Conservation (phyloP, 2,113 vertebrate species). For the Electrona antarctica region DNA sequence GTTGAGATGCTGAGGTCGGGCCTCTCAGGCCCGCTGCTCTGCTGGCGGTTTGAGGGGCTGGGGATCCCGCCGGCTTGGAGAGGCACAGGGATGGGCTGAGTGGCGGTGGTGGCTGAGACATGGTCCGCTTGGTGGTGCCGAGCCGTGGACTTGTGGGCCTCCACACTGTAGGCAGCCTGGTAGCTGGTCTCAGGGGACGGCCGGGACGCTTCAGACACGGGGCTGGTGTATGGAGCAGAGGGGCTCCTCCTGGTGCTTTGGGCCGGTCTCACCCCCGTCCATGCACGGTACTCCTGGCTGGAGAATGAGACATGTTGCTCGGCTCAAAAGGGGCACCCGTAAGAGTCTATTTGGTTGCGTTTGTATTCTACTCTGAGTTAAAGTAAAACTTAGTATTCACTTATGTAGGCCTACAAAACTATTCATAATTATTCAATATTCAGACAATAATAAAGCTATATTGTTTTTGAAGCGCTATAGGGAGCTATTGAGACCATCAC, state of each 20-base stretch:
- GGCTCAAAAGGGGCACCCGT: not conserved
- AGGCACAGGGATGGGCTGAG: conserved; percentile 30
- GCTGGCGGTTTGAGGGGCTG: conserved; percentile 45
- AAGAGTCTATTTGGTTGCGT: no score
- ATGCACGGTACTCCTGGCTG: conserved; percentile 90
- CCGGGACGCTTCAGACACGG: conserved; percentile 67
- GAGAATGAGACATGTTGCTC: conserved; percentile 25
- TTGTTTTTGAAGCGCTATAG: not conserved
- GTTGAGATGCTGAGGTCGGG: conserved; percentile 36
- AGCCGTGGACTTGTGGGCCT: conserved; percentile 60
- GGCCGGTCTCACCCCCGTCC: conserved; percentile 85
- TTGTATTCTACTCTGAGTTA: no score
- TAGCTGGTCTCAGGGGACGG: conserved; percentile 84
- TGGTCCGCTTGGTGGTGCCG: conserved; percentile 52
- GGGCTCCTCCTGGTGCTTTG: conserved; percentile 83
- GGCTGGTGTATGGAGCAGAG: conserved; percentile 72
- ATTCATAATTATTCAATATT: no score
- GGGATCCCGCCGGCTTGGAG: conserved; percentile 26
- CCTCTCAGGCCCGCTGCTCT: conserved; percentile 50
- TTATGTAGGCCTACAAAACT: no score
- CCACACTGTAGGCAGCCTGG: conserved; percentile 83
- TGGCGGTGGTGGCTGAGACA: conserved; percentile 22
- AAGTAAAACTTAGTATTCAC: no score
- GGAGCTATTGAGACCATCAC: not conserved
- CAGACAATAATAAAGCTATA: no score